Conservation (phyloP, 2,888 invertebrate species). For the Odontocerum albicorne region DNA sequence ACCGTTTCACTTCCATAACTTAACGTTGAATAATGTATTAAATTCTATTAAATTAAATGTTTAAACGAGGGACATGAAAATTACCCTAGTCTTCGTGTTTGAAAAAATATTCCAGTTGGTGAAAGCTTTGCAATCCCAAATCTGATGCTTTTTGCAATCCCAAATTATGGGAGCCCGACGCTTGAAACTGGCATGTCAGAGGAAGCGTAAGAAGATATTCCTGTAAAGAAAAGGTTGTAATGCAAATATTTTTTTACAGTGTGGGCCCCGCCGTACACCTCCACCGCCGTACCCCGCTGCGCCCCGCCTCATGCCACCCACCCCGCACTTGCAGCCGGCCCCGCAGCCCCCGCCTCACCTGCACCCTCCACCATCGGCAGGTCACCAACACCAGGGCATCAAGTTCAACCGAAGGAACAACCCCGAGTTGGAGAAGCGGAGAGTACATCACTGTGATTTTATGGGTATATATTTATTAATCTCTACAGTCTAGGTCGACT, state of each 20-base stretch:
- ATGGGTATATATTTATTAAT: conserved; percentile 63
- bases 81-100: no score
- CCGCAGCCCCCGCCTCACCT: conserved; percentile 44
- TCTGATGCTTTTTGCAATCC: no score
- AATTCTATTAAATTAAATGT: no score
- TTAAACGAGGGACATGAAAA: no score
- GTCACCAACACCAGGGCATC: conserved; percentile 45
- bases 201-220: no score
- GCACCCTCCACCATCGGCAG: conserved; percentile 43
- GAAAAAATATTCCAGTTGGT: no score
- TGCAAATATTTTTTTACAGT: conserved; percentile 48
- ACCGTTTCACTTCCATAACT: no score
- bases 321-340: conserved; percentile 41
- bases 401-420: conserved; percentile 95
- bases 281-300: conserved; percentile 74
- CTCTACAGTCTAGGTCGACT: not conserved
- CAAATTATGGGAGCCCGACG: no score
- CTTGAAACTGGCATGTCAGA: no score
- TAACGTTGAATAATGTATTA: no score
- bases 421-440: conserved; percentile 92
- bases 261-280: conserved; percentile 69
- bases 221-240: no score
- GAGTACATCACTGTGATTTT: conserved; percentile 96
- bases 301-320: conserved; percentile 40
- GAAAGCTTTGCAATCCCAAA: no score